Base-by-base conservation (phyloP, 2,888 invertebrate genomes). In the Noctua janthe region DNA sequence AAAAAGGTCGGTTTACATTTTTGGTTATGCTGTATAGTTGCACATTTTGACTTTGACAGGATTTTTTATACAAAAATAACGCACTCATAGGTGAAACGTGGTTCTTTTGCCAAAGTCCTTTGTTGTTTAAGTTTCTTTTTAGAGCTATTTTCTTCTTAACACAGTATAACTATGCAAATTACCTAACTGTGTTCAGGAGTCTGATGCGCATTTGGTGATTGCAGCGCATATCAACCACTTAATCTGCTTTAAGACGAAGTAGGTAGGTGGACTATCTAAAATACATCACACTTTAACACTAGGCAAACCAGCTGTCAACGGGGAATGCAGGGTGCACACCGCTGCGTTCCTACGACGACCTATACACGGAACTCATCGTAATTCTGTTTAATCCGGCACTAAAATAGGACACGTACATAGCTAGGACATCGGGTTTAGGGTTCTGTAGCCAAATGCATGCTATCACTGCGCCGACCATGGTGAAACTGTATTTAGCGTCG, bases 311-410 rank as follows among this genome's bases (percentile, higher is more conserved):
- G 17, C 51, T 67, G 13, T 47, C 11, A 54, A 29, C 13, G 35
- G 1, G 20, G 71, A 69, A 84, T 72, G n/a, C 23, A 47, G 20
- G 11, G 54, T 29, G 43, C 64, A 47, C n/a, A 82, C 23, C n/a
- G 29, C 17, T n/a, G 17, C 69, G 35, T 23, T 17, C n/a, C 23
- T 71, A 49, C 39, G 17, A 62, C 15, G 54, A 59, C 20, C 35
- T 59, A 35, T 54, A 64, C 75, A 78, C 39, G 49, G 51, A 64
- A 78, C 39, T 83, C 87, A 69, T 70, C 75, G 75, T 87, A 83
- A 87, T 85, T 87, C 85, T 74, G 64, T 74, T 66, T 84, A 85
- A 87, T 80, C 80, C 87, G 43, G 62, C 43, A 39, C 59, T 59
- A 62, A 54, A 73, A 84, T 73, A 80, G 72, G n/a, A 75, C 59